Evolutionary conservation across 2,797 vertebrate species (phyloP), one percentile per base, ranked within the genome.

Genomic region (Perodicticus potto): DNA sequence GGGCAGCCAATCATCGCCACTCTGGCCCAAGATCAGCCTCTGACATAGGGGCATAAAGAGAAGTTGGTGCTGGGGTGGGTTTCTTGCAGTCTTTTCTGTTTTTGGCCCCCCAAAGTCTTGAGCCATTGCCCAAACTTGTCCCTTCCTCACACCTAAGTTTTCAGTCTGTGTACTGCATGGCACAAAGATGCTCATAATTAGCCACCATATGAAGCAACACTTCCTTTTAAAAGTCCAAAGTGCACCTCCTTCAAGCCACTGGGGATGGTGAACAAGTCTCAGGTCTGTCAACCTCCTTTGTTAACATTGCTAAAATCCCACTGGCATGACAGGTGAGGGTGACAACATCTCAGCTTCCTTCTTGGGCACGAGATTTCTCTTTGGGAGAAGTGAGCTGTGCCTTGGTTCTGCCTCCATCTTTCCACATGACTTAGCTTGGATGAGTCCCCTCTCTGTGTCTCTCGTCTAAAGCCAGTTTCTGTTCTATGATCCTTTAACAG

Each of bases 141-240:
- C 23, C 53, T 76, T 95, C 59, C 59, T 53, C n/a, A n/a, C 23
- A 45, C 20, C 13, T 69, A 34, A 49, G 7, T 59, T 78, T 80
- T 69, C 16, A 19, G 69, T 27, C 83, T 85, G 2, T 23, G 7
- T 9, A 4, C 37, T 22, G 29, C 57, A 49, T 49, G 49, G 72
- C 69, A 57, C 45, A 34, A 67, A 74, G 80, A 53, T 32, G 23
- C 23, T 88, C 27, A 25, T 37, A 14, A 49, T n/a, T 32, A 37
- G 49, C 70, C 34, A 61, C 27, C 32, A 55, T 57, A 40, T n/a
- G 43, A 72, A 34, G 19, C 43, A 43, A 81, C 1, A 32, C 12
- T 80, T 84, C 22, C 84, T 77, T 59, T 65, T 13, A 49, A 43
- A 86, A 86, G 80, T 65, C 20, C n/a, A 69, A 53, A 67, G 94